Conservation (phyloP, 2,113 vertebrate genomes). For the Leucopternis melanops region DNA sequence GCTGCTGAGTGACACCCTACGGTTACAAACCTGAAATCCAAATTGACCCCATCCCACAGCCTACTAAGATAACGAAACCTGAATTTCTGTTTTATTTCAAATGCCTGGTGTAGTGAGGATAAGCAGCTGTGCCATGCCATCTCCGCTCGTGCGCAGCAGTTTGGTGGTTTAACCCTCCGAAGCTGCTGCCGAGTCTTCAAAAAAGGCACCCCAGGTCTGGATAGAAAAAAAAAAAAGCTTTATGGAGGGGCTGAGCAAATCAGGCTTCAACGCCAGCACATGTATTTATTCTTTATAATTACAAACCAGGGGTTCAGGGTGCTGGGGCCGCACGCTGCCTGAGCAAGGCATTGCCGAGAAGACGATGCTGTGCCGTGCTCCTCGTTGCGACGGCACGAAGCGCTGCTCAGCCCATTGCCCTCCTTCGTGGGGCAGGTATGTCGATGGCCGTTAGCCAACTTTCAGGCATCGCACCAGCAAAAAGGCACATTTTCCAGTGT, state of each 20-base stretch:
- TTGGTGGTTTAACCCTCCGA: background rate
- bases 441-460: background rate
- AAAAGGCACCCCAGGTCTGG: background rate
- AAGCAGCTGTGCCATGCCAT: fast-evolving
- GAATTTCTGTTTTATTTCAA: background rate
- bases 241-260: background rate
- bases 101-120: background rate
- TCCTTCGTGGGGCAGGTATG: background rate
- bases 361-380: fast-evolving
- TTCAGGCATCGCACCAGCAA: fast-evolving
- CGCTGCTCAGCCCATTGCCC: background rate
- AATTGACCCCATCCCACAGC: background rate
- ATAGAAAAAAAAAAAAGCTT: background rate
- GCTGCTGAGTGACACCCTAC: background rate
- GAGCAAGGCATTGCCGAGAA: fast-evolving
- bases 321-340: background rate
- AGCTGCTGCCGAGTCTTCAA: background rate
- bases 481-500: background rate
- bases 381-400: fast-evolving
- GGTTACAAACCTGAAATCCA: background rate
- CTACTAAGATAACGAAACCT: background rate
- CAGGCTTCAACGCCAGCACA: fast-evolving
- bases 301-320: background rate
- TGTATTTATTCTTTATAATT: background rate
- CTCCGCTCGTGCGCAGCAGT: fast-evolving